Conservation (phyloP, 2,113 vertebrate species). For the Sus scrofa region DNA sequence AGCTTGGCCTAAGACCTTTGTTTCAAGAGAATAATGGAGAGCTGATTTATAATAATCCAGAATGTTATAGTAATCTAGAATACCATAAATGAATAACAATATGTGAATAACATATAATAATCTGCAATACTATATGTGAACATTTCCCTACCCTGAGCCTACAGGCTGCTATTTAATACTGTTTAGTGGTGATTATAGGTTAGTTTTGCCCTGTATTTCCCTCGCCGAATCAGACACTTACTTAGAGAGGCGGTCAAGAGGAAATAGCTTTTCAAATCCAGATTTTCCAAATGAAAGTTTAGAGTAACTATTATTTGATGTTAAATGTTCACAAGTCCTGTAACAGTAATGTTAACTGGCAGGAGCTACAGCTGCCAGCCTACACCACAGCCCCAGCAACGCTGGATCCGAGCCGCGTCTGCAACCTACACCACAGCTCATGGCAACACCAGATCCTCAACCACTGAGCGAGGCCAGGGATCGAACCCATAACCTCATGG, state of each 20-base stretch:
- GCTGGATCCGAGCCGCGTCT: too few relatives aligned
- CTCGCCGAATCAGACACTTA: not conserved
- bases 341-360: not conserved
- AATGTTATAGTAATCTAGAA: not conserved
- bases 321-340: not conserved
- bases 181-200: not conserved
- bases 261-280: constrained; percentile 26
- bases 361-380: too few relatives aligned
- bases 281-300: not conserved
- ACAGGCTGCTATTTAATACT: not conserved
- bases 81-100: not conserved
- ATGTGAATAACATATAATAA: not conserved
- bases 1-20: not conserved
- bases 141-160: not conserved
- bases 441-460: too few relatives aligned
- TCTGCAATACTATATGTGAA: not conserved
- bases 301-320: not conserved
- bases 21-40: not conserved
- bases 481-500: too few relatives aligned
- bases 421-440: too few relatives aligned
- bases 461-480: too few relatives aligned
- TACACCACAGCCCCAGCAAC: too few relatives aligned
- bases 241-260: not conserved
- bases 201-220: not conserved
- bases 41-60: not conserved